Conservation (phyloP, 1,140 invertebrate species). For the Hestina assimilis region DNA sequence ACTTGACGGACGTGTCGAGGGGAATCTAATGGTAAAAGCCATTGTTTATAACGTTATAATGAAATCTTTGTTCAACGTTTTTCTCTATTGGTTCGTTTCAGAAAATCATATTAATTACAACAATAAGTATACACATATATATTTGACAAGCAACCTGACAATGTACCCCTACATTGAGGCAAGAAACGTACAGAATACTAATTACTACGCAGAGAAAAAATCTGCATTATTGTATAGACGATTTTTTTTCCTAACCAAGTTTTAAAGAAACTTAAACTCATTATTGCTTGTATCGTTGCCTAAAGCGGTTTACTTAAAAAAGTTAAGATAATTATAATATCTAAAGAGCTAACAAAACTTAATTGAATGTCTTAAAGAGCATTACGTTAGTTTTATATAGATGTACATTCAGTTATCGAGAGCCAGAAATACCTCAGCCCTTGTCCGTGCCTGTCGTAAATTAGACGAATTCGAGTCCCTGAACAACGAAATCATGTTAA, state of each 20-base stretch:
- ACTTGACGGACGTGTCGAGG: conserved; percentile 44
- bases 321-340: conserved; percentile 8
- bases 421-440: conserved; percentile 52
- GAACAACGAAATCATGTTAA: conserved; percentile 57
- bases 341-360: conserved; percentile 40
- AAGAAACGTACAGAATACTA: no score
- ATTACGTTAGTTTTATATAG: conserved; percentile 33
- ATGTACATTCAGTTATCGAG: conserved; percentile 38
- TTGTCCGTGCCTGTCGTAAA: conserved; percentile 43
- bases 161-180: no score
- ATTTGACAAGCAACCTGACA: no score
- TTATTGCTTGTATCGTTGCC: neutral
- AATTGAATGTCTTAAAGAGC: conserved; percentile 50
- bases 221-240: no score
- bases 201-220: no score
- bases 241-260: no score
- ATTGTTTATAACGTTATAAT: conserved; percentile 52
- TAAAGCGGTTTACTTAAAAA: neutral
- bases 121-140: neutral
- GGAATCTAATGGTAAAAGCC: conserved; percentile 42
- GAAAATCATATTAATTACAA: neutral
- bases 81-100: neutral
- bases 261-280: neutral
- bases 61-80: conserved; percentile 37
- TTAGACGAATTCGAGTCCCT: conserved; percentile 32